Percentiles rank a stretch among this genome's conserved stretches.
Conservation (phyloP, 2,113 vertebrate species). For the Anser brachyrhynchus region DNA sequence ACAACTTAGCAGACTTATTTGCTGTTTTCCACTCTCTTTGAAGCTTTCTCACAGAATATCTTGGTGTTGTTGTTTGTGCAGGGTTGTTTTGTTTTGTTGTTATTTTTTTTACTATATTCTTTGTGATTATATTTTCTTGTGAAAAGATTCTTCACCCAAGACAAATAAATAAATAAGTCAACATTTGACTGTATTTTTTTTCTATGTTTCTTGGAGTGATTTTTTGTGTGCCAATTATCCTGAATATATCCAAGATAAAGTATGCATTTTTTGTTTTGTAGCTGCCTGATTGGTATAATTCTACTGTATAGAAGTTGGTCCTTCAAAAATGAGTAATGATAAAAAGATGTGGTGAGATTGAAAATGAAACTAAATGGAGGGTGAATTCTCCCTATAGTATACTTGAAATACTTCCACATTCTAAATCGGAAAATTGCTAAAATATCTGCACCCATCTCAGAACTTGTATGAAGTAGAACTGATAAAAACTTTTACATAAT, state of each 20-base stretch:
- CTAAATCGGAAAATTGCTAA: not conserved
- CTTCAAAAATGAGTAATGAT: not conserved
- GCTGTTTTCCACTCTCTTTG: not conserved
- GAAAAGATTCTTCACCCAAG: not conserved
- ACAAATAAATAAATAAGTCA: not conserved
- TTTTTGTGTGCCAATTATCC: not conserved
- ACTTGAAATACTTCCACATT: not conserved
- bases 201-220: not conserved
- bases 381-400: not conserved
- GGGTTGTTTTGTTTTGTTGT: not conserved
- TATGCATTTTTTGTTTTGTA: not conserved
- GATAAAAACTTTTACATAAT: not conserved
- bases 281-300: fast-evolving
- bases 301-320: fast-evolving
- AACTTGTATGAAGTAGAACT: not conserved
- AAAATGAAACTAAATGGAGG: fast-evolving
- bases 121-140: not conserved
- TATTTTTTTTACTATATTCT: not conserved
- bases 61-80: no score
- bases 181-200: not conserved
- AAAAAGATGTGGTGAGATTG: not conserved
- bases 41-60: not conserved
- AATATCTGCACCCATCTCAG: not conserved
- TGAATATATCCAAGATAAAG: not conserved
- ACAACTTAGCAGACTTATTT: not conserved